These are phyloP conservation scores for Colinus virginianus DNA, from an alignment of 2,113 vertebrate genomes.

Conservation along the genomic window DNA sequence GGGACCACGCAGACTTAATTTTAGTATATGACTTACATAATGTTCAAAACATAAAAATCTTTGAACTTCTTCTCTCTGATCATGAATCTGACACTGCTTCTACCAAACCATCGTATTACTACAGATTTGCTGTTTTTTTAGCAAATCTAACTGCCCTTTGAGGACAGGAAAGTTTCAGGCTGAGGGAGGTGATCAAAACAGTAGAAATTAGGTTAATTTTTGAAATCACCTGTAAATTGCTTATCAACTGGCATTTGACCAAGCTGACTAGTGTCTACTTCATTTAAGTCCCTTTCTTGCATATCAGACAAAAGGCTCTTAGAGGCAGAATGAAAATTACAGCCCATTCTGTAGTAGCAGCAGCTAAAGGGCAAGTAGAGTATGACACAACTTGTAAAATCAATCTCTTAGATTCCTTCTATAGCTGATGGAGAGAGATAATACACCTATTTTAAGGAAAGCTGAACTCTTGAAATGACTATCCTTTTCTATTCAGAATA, in stretches of 20 bases:
- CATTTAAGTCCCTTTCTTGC: too few relatives aligned
- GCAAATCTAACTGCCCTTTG: background rate
- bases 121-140: background rate
- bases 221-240: background rate
- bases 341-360: background rate
- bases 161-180: rapidly evolving
- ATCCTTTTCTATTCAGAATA: background rate
- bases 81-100: background rate
- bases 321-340: background rate
- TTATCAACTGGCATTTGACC: background rate
- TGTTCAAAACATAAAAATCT: background rate
- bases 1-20: background rate
- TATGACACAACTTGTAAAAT: background rate
- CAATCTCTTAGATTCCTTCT: background rate
- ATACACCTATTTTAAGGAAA: background rate
- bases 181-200: background rate
- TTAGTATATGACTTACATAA: background rate
- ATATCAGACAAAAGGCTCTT: background rate
- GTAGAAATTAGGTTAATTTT: background rate
- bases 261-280: background rate
- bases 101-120: background rate
- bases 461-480: background rate
- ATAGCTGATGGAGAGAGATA: background rate
- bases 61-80: background rate
- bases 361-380: background rate